Evolutionary conservation across 2,113 vertebrate genomes (phyloP).

Genomic region (Myrmophylax atrothorax): DNA sequence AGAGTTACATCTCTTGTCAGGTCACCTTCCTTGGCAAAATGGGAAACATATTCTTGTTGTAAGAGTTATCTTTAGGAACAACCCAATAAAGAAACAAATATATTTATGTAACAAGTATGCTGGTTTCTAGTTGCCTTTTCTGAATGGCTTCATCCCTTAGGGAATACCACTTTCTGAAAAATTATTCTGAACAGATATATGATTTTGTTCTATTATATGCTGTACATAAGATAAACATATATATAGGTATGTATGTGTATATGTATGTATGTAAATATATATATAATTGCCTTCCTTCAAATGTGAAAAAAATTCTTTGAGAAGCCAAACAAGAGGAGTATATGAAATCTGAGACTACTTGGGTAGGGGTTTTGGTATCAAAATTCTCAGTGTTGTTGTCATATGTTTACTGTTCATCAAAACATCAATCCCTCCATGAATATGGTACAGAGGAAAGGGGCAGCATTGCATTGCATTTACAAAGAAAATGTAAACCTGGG

Average conservation of each 20-base stretch:
- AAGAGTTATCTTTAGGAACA: not conserved
- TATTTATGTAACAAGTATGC: not conserved
- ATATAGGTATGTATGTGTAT: too few relatives aligned
- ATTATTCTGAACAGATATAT: not conserved
- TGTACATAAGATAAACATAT: not conserved
- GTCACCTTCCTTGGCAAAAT: not conserved
- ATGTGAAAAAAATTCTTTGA: not conserved
- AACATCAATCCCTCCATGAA: not conserved
- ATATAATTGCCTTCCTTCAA: not conserved
- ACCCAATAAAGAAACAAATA: not conserved
- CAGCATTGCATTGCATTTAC: not conserved
- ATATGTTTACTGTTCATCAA: not conserved
- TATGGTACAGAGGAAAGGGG: not conserved
- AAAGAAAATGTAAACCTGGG: not conserved
- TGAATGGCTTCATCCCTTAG: not conserved
- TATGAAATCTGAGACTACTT: not conserved
- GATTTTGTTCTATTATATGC: not conserved
- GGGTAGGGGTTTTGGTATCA: not conserved
- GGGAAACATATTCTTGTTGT: fast-evolving
- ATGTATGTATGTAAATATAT: too few relatives aligned
- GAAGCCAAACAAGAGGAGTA: not conserved
- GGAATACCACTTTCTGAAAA: not conserved
- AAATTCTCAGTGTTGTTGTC: not conserved
- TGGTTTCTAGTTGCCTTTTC: not conserved
- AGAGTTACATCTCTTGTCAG: not conserved